A percentile compares a stretch with the other conserved stretches of the same genome.
Conservation (phyloP, 2,113 vertebrate genomes). For the Eubucco bourcierii region DNA sequence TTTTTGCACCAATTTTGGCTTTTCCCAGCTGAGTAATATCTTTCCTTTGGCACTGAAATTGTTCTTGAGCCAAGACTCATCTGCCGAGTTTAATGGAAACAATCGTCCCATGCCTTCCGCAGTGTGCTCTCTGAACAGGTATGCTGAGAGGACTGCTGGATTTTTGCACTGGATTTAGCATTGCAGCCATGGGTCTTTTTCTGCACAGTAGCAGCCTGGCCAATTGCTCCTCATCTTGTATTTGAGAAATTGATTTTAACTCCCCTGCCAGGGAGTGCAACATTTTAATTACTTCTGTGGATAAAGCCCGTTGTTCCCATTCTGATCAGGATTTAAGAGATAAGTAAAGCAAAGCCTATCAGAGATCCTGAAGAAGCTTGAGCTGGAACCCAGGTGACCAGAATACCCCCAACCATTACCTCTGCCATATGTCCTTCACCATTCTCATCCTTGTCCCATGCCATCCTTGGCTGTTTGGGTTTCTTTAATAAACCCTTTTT, state of each 20-base stretch:
- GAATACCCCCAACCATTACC: neutral
- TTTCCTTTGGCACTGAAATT: neutral
- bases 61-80: neutral
- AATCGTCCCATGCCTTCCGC: neutral
- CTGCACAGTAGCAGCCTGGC: neutral
- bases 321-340: slow-evolving; percentile 53
- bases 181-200: neutral
- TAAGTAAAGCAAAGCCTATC: slow-evolving; percentile 52
- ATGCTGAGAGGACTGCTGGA: neutral
- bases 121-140: neutral
- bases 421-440: neutral
- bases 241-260: slow-evolving; percentile 62
- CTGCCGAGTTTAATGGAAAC: neutral
- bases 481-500: neutral
- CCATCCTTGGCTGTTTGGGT: neutral
- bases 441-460: neutral
- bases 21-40: neutral
- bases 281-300: slow-evolving; percentile 62
- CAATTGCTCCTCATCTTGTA: slow-evolving; percentile 10
- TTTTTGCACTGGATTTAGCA: neutral
- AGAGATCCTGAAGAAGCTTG: slow-evolving; percentile 20
- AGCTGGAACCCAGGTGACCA: neutral
- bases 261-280: slow-evolving; percentile 49
- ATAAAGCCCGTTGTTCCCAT: slow-evolving; percentile 40
- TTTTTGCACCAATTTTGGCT: neutral